Evolutionary conservation across 2,888 invertebrate genomes (phyloP).

Genomic region (Philopedon plagiatum): DNA sequence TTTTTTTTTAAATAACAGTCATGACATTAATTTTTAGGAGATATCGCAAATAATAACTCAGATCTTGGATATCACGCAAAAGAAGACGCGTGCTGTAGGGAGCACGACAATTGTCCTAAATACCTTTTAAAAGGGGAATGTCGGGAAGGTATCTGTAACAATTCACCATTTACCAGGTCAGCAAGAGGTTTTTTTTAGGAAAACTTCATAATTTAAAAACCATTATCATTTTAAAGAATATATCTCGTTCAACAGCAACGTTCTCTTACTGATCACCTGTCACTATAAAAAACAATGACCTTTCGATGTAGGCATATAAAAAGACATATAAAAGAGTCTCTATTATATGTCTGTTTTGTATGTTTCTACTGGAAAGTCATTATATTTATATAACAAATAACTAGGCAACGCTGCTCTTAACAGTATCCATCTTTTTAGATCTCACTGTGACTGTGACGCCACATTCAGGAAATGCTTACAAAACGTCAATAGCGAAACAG

Average conservation of each 20-base stretch:
- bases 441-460: slow-evolving; percentile 83
- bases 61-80: slow-evolving; percentile 76
- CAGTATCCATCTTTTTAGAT: slow-evolving; percentile 69
- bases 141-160: slow-evolving; percentile 78
- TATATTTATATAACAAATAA: too few relatives aligned
- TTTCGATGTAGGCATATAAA: too few relatives aligned
- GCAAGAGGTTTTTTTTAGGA: background rate
- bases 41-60: slow-evolving; percentile 73
- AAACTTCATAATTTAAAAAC: too few relatives aligned
- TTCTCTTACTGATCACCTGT: too few relatives aligned
- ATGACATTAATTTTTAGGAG: slow-evolving; percentile 70
- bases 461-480: slow-evolving; percentile 80
- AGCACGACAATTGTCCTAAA: slow-evolving; percentile 80
- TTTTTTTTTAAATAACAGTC: too few relatives aligned
- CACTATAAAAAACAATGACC: too few relatives aligned
- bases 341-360: too few relatives aligned
- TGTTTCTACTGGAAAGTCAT: too few relatives aligned
- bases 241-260: too few relatives aligned
- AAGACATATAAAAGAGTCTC: too few relatives aligned
- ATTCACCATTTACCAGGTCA: slow-evolving; percentile 76
- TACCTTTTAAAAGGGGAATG: slow-evolving; percentile 75
- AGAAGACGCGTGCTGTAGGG: slow-evolving; percentile 82
- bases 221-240: too few relatives aligned
- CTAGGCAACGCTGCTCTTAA: too few relatives aligned
- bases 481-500: slow-evolving; percentile 77